phyloP scores from a whole-genome alignment of 2,113 vertebrate genomes.

The Taxidea taxus region DNA sequence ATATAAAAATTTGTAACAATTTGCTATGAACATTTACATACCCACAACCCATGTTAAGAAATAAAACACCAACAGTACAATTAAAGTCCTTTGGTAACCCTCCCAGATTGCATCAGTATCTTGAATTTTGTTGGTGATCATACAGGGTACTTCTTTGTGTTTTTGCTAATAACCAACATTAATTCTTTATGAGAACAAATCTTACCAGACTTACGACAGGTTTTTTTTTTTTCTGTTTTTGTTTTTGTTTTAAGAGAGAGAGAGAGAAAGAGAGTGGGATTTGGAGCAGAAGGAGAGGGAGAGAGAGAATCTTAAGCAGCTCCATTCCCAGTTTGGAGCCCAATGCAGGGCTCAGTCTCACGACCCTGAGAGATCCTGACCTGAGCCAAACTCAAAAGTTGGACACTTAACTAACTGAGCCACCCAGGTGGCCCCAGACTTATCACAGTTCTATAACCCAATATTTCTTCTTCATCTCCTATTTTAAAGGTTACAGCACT shows the following conservation, averaged over 20 bases:
- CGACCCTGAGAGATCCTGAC: not conserved
- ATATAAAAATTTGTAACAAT: not conserved
- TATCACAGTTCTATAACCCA: constrained; percentile 4
- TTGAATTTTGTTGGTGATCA: constrained; percentile 28
- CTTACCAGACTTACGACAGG: constrained; percentile 20
- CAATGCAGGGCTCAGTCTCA: not conserved
- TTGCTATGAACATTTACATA: not conserved
- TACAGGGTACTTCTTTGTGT: not conserved
- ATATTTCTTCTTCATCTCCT: constrained; percentile 32
- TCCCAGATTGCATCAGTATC: not conserved
- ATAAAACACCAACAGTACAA: not conserved
- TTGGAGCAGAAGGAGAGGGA: not conserved
- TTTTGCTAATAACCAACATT: not conserved
- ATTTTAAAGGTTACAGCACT: constrained; percentile 37
- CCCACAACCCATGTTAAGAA: not conserved
- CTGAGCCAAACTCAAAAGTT: not conserved
- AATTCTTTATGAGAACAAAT: constrained; percentile 34
- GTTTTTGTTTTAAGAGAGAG: not conserved
- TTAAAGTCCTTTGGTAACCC: not conserved
- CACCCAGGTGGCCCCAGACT: not conserved
- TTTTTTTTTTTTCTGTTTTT: not conserved
- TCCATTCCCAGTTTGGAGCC: not conserved
- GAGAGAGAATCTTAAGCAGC: not conserved
- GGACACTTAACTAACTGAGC: not conserved
- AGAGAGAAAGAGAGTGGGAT: not conserved